These are phyloP conservation scores for Indicator indicator DNA, from an alignment of 2,113 vertebrate genomes.

Conservation along the genomic window DNA sequence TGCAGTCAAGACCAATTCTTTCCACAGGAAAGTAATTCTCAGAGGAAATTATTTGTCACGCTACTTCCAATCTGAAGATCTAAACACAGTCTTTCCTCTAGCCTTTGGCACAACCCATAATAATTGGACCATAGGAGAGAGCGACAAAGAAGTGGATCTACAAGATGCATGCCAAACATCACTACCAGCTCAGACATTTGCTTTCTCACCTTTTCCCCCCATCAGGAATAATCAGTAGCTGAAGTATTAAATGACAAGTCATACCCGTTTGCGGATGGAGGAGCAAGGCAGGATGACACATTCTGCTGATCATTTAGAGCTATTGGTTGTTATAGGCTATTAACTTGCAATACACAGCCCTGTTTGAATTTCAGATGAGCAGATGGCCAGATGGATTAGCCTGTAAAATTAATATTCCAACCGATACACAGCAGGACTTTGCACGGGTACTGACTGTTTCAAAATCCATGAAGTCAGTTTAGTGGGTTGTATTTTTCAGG, in stretches of 20 bases:
- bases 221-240: constrained; percentile 52
- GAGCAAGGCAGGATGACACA: constrained; percentile 22
- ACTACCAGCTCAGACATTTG: constrained; percentile 34
- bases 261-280: background rate
- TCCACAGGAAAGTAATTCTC: constrained; percentile 69
- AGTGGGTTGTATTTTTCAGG: background rate
- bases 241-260: constrained; percentile 55
- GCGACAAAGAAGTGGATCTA: constrained; percentile 35
- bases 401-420: constrained; percentile 64
- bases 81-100: constrained; percentile 65
- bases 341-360: constrained; percentile 25
- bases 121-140: constrained; percentile 67
- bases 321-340: constrained; percentile 28
- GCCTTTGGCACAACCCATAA: constrained; percentile 65
- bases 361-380: constrained; percentile 63
- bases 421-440: background rate
- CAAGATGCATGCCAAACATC: constrained; percentile 50
- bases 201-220: constrained; percentile 20
- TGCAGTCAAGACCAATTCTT: constrained; percentile 63
- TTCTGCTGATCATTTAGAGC: constrained; percentile 34
- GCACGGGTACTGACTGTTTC: background rate
- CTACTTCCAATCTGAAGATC: constrained; percentile 67
- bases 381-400: constrained; percentile 53
- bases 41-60: constrained; percentile 69
- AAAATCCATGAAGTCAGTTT: background rate